These are phyloP conservation scores for Diploptera punctata DNA, from an alignment of 2,888 invertebrate genomes.

Conservation along the genomic window DNA sequence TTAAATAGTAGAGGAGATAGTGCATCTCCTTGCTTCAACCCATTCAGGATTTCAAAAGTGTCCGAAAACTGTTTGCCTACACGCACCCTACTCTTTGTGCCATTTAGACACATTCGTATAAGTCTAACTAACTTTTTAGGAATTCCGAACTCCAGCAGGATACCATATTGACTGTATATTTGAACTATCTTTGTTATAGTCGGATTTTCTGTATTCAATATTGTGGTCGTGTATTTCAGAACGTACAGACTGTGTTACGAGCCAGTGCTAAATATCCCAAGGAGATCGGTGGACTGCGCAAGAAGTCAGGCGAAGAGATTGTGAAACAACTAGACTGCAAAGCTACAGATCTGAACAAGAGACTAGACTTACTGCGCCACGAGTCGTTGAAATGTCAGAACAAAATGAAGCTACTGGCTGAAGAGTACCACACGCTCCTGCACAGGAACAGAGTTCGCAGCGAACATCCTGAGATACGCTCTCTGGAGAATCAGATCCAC, in stretches of 20 bases:
- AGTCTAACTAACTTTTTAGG: too few relatives aligned
- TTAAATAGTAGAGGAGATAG: too few relatives aligned
- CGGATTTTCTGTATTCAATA: too few relatives aligned
- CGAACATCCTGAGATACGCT: conserved; percentile 56
- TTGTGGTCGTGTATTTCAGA: conserved; percentile 6
- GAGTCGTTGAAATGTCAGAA: conserved; percentile 63
- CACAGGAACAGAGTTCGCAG: conserved; percentile 36
- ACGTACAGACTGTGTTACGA: not conserved
- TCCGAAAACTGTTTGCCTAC: too few relatives aligned
- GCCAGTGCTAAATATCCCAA: conserved; percentile 44
- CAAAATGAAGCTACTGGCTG: conserved; percentile 49
- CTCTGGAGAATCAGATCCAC: conserved; percentile 82
- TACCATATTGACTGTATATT: too few relatives aligned
- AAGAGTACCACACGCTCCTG: conserved; percentile 52
- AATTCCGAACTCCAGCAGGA: too few relatives aligned
- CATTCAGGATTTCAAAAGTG: too few relatives aligned
- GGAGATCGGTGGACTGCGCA: conserved; percentile 57
- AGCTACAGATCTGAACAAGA: conserved; percentile 74
- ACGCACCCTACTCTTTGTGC: too few relatives aligned
- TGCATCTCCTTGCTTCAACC: too few relatives aligned
- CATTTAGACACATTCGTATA: too few relatives aligned
- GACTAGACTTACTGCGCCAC: conserved; percentile 74
- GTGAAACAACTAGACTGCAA: conserved; percentile 68
- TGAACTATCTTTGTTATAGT: too few relatives aligned
- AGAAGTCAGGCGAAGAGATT: conserved; percentile 57